Conservation (phyloP, 2,113 vertebrate genomes). For the Carassius auratus region DNA sequence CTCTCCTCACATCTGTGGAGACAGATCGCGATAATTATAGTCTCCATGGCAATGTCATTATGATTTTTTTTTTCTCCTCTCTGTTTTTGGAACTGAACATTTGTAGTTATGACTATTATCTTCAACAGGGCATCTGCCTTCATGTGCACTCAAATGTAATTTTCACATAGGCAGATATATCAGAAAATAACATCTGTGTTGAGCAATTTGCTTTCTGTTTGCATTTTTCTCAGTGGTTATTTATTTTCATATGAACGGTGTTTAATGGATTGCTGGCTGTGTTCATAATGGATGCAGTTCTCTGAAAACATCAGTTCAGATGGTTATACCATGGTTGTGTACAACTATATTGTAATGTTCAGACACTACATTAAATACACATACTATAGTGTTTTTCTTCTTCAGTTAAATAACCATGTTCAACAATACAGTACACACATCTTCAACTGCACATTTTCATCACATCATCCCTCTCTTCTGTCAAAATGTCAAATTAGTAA, state of each 20-base stretch:
- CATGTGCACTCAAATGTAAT: constrained; percentile 7
- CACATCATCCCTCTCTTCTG: not conserved
- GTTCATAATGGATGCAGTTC: not conserved
- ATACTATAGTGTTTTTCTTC: not conserved
- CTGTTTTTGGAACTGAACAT: constrained; percentile 60
- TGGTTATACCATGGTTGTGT: not conserved
- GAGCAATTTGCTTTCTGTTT: constrained; percentile 32
- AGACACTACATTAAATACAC: not conserved
- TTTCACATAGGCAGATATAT: constrained; percentile 34
- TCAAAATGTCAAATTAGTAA: not conserved
- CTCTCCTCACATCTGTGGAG: constrained; percentile 66
- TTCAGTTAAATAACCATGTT: not conserved
- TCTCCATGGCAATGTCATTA: constrained; percentile 75
- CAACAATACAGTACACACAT: not conserved
- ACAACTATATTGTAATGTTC: not conserved
- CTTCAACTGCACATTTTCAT: not conserved
- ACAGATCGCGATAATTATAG: constrained; percentile 70
- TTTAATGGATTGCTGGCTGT: constrained; percentile 26
- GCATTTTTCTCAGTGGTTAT: not conserved
- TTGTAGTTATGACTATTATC: constrained; percentile 65
- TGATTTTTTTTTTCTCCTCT: constrained; percentile 37
- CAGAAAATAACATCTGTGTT: constrained; percentile 31
- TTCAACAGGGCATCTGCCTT: constrained; percentile 38
- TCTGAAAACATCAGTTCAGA: constrained; percentile 2
- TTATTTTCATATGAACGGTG: constrained; percentile 16